phyloP scores from a whole-genome alignment of 2,888 invertebrate species.

The Epistrophe eligans region DNA sequence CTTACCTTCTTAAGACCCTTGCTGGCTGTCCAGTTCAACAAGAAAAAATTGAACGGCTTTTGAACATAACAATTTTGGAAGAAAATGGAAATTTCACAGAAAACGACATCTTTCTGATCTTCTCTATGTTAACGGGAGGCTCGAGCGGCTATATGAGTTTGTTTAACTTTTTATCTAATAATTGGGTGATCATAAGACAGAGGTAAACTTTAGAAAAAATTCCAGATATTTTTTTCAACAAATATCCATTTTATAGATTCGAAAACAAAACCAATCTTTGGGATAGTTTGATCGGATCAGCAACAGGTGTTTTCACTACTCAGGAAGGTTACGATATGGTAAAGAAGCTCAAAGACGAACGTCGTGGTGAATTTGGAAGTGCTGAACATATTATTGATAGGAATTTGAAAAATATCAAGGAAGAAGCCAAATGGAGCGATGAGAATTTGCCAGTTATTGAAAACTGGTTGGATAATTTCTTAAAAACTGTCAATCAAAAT shows the following conservation, averaged over 20 bases:
- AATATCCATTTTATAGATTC: conserved; percentile 85
- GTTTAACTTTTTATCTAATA: conserved; percentile 88
- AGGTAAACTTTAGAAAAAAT: conserved; percentile 84
- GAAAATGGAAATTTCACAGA: conserved; percentile 90
- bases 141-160: conserved; percentile 89
- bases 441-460: conserved; percentile 90
- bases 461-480: conserved; percentile 88
- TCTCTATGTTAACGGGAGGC: conserved; percentile 89
- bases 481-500: conserved; percentile 80
- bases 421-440: conserved; percentile 91
- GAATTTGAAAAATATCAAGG: conserved; percentile 89
- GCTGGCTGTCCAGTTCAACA: conserved; percentile 91
- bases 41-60: conserved; percentile 87
- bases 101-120: conserved; percentile 90
- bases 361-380: conserved; percentile 88
- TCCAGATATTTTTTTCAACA: not conserved
- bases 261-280: conserved; percentile 89
- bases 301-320: conserved; percentile 90
- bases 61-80: conserved; percentile 89
- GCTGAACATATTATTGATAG: conserved; percentile 90
- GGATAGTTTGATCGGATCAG: conserved; percentile 90
- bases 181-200: conserved; percentile 88
- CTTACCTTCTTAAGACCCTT: conserved; percentile 90
- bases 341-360: conserved; percentile 86
- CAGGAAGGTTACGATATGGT: conserved; percentile 90